These are phyloP conservation scores for Gandaritis pyraliata DNA, from an alignment of 2,888 invertebrate species.

Conservation along the genomic window DNA sequence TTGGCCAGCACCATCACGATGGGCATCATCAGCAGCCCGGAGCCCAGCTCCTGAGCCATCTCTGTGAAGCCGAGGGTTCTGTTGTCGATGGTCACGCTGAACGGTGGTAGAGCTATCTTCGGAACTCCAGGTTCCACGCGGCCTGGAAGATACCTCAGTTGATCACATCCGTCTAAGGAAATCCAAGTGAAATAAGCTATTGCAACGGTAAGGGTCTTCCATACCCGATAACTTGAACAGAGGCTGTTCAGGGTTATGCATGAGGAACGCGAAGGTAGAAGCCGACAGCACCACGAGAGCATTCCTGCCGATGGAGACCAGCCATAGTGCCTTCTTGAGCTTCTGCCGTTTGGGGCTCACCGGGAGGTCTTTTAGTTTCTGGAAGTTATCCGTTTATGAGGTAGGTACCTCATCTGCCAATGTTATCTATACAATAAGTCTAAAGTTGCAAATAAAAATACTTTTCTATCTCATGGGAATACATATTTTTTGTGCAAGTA, in stretches of 20 bases:
- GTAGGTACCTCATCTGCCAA: too few species aligned
- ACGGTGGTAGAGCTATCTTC: slow-evolving; percentile 87
- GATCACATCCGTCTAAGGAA: too few species aligned
- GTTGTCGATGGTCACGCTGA: slow-evolving; percentile 85
- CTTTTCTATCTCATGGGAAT: too few species aligned
- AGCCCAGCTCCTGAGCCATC: slow-evolving; percentile 89
- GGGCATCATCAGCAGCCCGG: slow-evolving; percentile 92
- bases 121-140: slow-evolving; percentile 89
- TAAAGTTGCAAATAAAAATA: too few species aligned
- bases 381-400: slow-evolving; percentile 16
- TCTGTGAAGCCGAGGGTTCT: slow-evolving; percentile 86
- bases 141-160: slow-evolving; percentile 61
- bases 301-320: slow-evolving; percentile 91
- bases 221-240: slow-evolving; percentile 86
- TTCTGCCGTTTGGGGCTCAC: slow-evolving; percentile 62
- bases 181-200: too few species aligned
- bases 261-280: slow-evolving; percentile 84
- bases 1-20: slow-evolving; percentile 95
- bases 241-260: slow-evolving; percentile 75
- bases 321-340: slow-evolving; percentile 87
- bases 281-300: slow-evolving; percentile 89
- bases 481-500: too few species aligned
- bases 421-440: too few species aligned
- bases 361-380: slow-evolving; percentile 87
- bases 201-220: too few species aligned